A percentile compares a stretch with the other conserved stretches of the same genome.
These are phyloP conservation scores for Zygaena filipendulae DNA, from an alignment of 2,888 invertebrate genomes.

Conservation along the genomic window DNA sequence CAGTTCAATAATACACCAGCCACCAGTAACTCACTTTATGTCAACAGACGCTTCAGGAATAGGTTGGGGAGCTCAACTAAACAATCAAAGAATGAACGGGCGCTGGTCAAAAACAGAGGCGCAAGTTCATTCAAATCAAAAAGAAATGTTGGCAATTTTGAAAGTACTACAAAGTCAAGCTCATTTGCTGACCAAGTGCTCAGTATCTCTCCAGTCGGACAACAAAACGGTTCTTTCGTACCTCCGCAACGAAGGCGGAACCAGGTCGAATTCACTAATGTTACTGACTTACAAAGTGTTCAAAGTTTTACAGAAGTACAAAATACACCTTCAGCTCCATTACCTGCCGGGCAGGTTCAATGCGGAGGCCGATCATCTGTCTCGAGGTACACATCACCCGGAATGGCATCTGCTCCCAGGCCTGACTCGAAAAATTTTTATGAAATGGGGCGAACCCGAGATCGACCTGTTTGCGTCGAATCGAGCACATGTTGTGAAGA, in stretches of 20 bases:
- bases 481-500: conserved; percentile 12
- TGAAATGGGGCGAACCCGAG: conserved; percentile 7
- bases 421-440: conserved; percentile 1
- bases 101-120: conserved; percentile 5
- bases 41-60: conserved; percentile 13
- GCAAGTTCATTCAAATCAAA: conserved; percentile 12
- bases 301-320: conserved; percentile 1
- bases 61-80: conserved; percentile 10
- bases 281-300: conserved; percentile 7
- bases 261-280: conserved; percentile 9
- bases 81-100: background rate
- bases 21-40: conserved; percentile 8
- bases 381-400: conserved; percentile 3
- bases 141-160: conserved; percentile 10
- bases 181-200: conserved; percentile 1
- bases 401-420: conserved; percentile 9
- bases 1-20: conserved; percentile 5
- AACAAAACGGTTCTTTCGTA: conserved; percentile 17
- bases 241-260: conserved; percentile 21
- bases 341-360: conserved; percentile 12
- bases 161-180: conserved; percentile 2
- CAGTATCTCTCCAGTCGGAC: conserved; percentile 17
- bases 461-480: conserved; percentile 17
- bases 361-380: conserved; percentile 8
- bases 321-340: conserved; percentile 6